Conservation (phyloP, 1,140 invertebrate genomes). For the Bombus confusus region DNA sequence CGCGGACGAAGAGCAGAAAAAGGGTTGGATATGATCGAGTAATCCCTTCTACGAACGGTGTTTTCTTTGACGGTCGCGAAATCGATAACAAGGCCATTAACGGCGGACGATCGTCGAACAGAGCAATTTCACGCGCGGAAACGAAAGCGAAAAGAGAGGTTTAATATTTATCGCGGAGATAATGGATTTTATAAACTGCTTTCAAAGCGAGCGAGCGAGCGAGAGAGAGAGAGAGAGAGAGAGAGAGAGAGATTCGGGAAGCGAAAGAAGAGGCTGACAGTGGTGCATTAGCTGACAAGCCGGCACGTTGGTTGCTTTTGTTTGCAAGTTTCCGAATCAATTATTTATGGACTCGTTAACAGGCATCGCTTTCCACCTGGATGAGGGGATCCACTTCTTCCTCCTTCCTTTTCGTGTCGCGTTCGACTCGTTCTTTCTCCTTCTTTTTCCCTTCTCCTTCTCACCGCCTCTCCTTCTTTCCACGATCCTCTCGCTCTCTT, state of each 20-base stretch:
- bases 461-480: background rate
- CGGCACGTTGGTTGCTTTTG: slow-evolving; percentile 54
- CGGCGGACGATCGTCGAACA: slow-evolving; percentile 35
- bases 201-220: slow-evolving; percentile 24
- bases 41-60: background rate
- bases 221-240: background rate
- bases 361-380: slow-evolving; percentile 44
- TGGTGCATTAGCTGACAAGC: slow-evolving; percentile 52
- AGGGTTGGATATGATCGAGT: slow-evolving; percentile 23
- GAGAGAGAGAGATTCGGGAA: background rate
- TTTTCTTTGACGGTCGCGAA: slow-evolving; percentile 56
- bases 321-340: slow-evolving; percentile 63
- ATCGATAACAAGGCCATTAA: slow-evolving; percentile 70
- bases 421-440: background rate
- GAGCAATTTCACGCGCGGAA: slow-evolving; percentile 61
- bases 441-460: background rate
- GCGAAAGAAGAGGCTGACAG: slow-evolving; percentile 6
- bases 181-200: slow-evolving; percentile 69
- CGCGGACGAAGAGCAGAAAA: background rate
- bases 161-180: slow-evolving; percentile 69
- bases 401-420: background rate
- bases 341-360: slow-evolving; percentile 67
- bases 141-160: slow-evolving; percentile 64
- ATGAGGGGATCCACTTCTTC: background rate
- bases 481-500: background rate